Percentiles rank a stretch among this genome's conserved stretches.
Evolutionary conservation across 53 echinoderm and acorn worm genomes (phyloP).

Genomic region (Stichopus horrens): DNA sequence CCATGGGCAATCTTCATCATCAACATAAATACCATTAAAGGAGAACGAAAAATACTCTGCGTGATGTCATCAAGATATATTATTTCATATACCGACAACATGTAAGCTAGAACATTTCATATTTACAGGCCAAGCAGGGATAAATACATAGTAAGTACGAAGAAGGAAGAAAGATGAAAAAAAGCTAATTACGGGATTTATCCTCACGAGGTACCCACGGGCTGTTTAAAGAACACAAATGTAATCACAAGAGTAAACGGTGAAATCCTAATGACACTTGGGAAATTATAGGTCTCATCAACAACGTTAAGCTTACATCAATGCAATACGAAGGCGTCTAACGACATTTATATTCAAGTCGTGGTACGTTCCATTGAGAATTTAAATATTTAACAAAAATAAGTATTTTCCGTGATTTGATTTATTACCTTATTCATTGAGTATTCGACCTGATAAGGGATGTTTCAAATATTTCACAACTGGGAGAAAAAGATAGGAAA

Average conservation of each 20-base stretch:
- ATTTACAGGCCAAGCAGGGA: background rate
- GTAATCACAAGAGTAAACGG: conserved; percentile 27
- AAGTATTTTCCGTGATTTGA: background rate
- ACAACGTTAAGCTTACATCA: background rate
- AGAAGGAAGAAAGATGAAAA: background rate
- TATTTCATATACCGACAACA: background rate
- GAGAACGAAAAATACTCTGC: background rate
- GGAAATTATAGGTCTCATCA: conserved; percentile 28
- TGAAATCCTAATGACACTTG: conserved; percentile 22
- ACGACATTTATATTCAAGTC: background rate
- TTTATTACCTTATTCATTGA: background rate
- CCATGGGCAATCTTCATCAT: background rate
- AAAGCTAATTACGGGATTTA: conserved; percentile 35
- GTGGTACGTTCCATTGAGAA: conserved; percentile 2
- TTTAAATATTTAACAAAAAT: background rate
- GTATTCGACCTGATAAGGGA: background rate
- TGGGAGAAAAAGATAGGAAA: background rate
- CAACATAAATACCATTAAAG: background rate
- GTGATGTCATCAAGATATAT: conserved; percentile 8
- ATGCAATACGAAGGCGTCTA: conserved; percentile 2
- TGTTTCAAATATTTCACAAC: background rate
- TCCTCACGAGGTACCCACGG: conserved; percentile 32
- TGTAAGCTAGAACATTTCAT: background rate
- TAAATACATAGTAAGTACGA: background rate
- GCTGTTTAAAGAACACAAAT: conserved; percentile 29